Conservation (phyloP, 2,113 vertebrate species). For the Pollimyrus isidori region DNA sequence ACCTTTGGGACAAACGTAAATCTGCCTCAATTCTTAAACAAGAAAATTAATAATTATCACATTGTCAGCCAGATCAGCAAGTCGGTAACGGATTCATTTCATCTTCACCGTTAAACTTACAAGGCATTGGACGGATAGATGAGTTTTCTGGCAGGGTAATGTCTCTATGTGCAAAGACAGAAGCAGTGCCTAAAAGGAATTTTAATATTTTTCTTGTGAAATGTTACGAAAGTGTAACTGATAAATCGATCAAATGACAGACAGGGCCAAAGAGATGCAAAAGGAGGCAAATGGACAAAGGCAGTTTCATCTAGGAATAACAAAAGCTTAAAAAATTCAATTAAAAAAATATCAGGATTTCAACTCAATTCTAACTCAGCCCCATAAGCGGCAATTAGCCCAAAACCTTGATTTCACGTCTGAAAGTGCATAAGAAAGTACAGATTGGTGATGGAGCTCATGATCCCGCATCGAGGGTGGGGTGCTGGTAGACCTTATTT, state of each 20-base stretch:
- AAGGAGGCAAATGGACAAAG: not conserved
- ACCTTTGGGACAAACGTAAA: not conserved
- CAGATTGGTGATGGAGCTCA: not conserved
- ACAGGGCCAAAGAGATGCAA: not conserved
- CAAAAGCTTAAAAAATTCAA: constrained; percentile 12
- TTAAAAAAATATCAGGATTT: not conserved
- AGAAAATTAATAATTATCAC: not conserved
- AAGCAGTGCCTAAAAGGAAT: not conserved
- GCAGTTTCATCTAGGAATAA: constrained; percentile 4
- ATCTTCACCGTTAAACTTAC: not conserved
- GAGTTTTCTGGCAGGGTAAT: not conserved
- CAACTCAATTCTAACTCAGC: not conserved
- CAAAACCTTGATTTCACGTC: not conserved
- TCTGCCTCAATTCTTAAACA: not conserved
- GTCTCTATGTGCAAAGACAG: not conserved
- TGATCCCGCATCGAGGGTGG: not conserved
- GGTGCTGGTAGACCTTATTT: constrained; percentile 56
- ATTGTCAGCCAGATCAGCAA: not conserved
- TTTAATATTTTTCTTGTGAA: not conserved
- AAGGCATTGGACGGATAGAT: not conserved
- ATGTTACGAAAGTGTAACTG: not conserved
- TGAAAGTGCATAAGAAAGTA: constrained; percentile 17
- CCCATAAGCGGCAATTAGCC: not conserved
- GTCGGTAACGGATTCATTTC: not conserved
- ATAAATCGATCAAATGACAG: not conserved